phyloP scores from a whole-genome alignment of 2,113 vertebrate species.

The Python bivittatus region DNA sequence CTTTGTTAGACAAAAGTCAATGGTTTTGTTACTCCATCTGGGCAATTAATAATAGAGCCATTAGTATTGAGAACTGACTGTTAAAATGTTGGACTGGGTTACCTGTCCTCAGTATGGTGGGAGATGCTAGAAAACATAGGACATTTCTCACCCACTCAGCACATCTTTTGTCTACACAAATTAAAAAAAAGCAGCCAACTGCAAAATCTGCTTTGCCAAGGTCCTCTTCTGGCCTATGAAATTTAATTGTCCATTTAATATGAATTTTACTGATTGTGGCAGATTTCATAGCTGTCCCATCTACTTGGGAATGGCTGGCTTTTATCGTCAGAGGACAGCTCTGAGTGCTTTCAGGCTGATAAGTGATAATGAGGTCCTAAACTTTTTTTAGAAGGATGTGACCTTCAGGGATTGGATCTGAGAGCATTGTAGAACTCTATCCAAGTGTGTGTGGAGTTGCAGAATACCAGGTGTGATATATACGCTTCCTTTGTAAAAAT shows the following conservation, averaged over 20 bases:
- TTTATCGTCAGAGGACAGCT: too few relatives aligned
- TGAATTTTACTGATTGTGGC: not conserved
- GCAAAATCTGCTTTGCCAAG: slow-evolving; percentile 24
- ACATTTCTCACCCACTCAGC: not conserved
- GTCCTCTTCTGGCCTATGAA: not conserved
- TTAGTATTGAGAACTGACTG: slow-evolving; percentile 32
- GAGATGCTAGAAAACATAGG: not conserved
- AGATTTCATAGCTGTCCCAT: not conserved
- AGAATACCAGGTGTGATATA: not conserved
- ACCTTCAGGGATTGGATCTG: not conserved
- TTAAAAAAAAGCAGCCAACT: slow-evolving; percentile 20
- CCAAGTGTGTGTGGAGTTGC: not conserved
- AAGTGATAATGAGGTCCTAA: not conserved
- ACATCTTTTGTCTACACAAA: not conserved
- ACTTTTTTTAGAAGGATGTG: not conserved
- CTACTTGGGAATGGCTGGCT: fast-evolving
- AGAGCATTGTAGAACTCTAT: not conserved
- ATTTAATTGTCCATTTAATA: slow-evolving; percentile 10
- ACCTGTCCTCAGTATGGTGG: slow-evolving; percentile 26
- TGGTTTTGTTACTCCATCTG: slow-evolving; percentile 32
- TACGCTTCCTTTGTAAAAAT: not conserved
- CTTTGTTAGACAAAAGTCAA: slow-evolving; percentile 47
- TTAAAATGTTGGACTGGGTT: slow-evolving; percentile 30
- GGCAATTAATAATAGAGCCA: not conserved
- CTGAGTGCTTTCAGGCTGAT: not conserved